phyloP scores from a whole-genome alignment of 2,113 vertebrate species.

The Corynorhinus townsendii region DNA sequence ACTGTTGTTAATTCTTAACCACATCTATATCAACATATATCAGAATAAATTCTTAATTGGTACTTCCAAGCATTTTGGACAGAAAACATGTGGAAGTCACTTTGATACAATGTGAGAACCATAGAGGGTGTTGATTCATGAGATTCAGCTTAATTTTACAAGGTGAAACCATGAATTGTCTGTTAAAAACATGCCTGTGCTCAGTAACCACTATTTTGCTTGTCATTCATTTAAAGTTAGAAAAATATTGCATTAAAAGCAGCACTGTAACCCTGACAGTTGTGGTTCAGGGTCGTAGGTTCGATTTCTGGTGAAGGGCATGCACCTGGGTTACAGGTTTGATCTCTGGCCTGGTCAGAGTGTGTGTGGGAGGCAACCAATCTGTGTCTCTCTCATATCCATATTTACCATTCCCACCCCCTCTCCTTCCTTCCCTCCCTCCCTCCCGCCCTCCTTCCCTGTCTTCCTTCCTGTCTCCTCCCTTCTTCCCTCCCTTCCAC shows the following conservation, averaged over 20 bases:
- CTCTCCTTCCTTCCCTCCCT: no score
- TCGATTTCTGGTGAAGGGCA: not conserved
- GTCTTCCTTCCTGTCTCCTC: no score
- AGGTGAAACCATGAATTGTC: not conserved
- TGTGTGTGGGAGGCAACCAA: not conserved
- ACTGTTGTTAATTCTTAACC: not conserved
- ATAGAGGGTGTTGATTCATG: not conserved
- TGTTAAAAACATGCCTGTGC: not conserved
- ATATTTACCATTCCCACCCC: not conserved
- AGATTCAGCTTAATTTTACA: not conserved
- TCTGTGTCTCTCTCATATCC: not conserved
- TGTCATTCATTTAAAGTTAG: not conserved
- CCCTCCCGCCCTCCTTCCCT: no score
- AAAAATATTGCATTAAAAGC: conserved; percentile 27
- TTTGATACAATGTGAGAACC: not conserved
- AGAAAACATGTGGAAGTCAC: conserved; percentile 27
- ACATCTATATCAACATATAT: not conserved
- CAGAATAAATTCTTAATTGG: conserved; percentile 27
- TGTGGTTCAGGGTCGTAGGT: not conserved
- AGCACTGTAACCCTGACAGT: not conserved
- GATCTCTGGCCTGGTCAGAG: not conserved
- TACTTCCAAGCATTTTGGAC: not conserved
- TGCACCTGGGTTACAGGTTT: not conserved
- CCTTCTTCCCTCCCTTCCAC: no score
- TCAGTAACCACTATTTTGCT: conserved; percentile 9